Evolutionary conservation across 2,797 vertebrate species (phyloP), one percentile per base, ranked within the genome.

Genomic region (Nothura maculosa): DNA sequence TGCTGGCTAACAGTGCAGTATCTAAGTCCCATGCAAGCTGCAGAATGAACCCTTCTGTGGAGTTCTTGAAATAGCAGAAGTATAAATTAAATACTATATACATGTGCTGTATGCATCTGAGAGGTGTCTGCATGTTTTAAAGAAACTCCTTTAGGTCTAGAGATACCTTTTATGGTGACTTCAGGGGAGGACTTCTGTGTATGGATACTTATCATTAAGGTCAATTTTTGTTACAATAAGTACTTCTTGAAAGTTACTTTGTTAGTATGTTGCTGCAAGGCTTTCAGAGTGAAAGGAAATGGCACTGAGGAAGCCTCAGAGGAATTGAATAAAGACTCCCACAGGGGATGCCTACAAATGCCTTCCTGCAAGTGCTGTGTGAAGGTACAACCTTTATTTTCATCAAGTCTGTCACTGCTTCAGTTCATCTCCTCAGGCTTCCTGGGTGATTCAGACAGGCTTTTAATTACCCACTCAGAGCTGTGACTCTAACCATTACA

Each of bases 381-480:
- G 81, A 76, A 62, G 0, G 2, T 58, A 52, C 45, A 87, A 87
- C 55, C 62, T 92, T 93, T 75, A 78, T 93, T 94, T 94, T 90
- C 64, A 61, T 96, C 86, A 68, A 27, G 17, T 19, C 28, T 61
- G 40, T 88, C 90, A 78, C 81, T 90, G 55, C 57, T 92, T 89
- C 7, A 4, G n/a, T 93, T 86, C 82, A n/a, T 90, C 42, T 94
- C 43, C 30, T 92, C 68, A 32, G 52, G 58, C 34, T 82, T 86
- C 25, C 20, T 34, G 1, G 91, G 48, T 72, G 81, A 84, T 93
- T 95, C 48, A 82, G 47, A 48, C 89, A 87, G 79, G 47, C 62
- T 92, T 96, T 77, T 90, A 89, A 89, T 94, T 92, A 87, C 20
- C 20, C 27, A 32, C 50, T 89, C 81, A 85, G 52, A 87, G 32